Evolutionary conservation across 2,113 vertebrate species (phyloP), one percentile per base, ranked within the genome.

Genomic region (Condylura cristata): DNA sequence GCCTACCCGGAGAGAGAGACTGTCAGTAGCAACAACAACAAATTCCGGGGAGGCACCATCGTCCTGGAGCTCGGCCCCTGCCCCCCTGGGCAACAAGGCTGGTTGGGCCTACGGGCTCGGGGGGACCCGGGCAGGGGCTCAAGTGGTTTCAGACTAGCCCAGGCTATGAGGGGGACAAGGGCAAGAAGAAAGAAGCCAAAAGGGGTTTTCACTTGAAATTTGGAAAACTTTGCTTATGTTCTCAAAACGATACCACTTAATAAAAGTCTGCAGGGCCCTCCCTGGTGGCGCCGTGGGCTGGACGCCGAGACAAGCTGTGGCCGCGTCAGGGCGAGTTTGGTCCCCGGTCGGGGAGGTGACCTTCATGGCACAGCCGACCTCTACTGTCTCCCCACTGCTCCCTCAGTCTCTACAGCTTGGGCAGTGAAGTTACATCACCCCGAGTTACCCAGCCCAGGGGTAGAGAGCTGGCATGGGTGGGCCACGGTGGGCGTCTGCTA

Each of bases 1-100:
- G 98, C 91, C 30, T 74, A 51, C 41, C 44, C 48, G 39, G 51
- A 56, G 53, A 58, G 58, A 81, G 81, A 70, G 51, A n/a, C n/a
- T n/a, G n/a, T n/a, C 75, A 32, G 32, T 10, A 14, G 32, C 20
- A 8, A 71, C 8, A 79, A 16, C 68, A 66, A 66, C 26, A 30
- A 22, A 30, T 24, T 28, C 76, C 61, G 37, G 58, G 37, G 28
- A 30, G 30, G 12, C n/a, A 81, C 26, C 22, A 3, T 11, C 65
- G 32, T 58, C 70, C 34, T 4, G 16, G 24, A 17, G 30, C 34
- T 68, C 48, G 2, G 7, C 32, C 46, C 61, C 30, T 56, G 37
- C 22, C 63, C 10, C n/a, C 24, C 8, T 3, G 37, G 51, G 46
- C 10, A 32, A 58, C n/a, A 9, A 11, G 63, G 34, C 61, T 79